Percentiles rank a stretch among this genome's conserved stretches.
phyloP scores from a whole-genome alignment of 1,140 invertebrate species.

The Saxidomus purpurata region DNA sequence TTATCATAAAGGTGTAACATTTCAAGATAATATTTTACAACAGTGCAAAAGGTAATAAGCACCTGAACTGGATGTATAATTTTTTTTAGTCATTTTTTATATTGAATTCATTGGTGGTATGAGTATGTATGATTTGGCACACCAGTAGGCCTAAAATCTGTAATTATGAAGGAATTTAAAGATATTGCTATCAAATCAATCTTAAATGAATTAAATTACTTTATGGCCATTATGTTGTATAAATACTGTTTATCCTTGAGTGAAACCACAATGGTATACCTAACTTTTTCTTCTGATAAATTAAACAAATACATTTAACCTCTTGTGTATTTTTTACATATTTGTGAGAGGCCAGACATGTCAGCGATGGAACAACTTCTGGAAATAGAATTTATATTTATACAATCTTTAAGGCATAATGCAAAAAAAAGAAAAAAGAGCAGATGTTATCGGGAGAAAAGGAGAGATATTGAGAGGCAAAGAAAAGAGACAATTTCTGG shows the following conservation, averaged over 20 bases:
- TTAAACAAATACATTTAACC: conserved; percentile 62
- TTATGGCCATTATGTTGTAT: conserved; percentile 29
- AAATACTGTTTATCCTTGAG: conserved; percentile 42
- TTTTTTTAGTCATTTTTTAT: too few relatives aligned
- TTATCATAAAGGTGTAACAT: neutral
- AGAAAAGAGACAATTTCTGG: neutral
- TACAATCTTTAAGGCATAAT: too few relatives aligned
- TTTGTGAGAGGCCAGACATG: neutral
- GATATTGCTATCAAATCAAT: conserved; percentile 43
- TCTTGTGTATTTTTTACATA: conserved; percentile 3
- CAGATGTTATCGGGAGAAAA: too few relatives aligned
- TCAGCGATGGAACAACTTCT: neutral
- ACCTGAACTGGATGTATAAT: too few relatives aligned
- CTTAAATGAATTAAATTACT: conserved; percentile 26
- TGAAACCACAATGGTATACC: conserved; percentile 11
- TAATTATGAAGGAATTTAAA: conserved; percentile 10
- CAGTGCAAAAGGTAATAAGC: neutral
- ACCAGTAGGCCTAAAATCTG: neutral
- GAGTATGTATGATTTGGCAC: too few relatives aligned
- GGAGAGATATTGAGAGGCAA: neutral
- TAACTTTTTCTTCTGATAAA: conserved; percentile 44
- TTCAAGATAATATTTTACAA: neutral
- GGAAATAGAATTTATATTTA: neutral
- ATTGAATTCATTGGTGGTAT: neutral
- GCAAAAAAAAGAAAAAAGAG: too few relatives aligned